These are phyloP conservation scores for Geodia barretti DNA, from an alignment of 37 sponge, comb jelly and placozoan species.

Conservation along the genomic window DNA sequence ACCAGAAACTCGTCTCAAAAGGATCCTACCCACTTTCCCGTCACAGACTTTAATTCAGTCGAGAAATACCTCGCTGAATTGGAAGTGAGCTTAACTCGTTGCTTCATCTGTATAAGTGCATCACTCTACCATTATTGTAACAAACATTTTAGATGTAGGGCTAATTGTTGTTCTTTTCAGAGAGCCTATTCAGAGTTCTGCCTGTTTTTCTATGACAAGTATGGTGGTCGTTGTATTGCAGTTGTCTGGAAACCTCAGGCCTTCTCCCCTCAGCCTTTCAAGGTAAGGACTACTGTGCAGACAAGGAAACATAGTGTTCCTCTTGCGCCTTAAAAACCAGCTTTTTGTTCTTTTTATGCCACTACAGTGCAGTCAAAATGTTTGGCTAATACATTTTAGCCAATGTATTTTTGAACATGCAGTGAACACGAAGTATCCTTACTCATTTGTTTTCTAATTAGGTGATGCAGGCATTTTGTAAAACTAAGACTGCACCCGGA, in stretches of 20 bases:
- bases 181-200: constrained; percentile 74
- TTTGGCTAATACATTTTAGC: not conserved
- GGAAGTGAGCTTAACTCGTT: constrained; percentile 41
- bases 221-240: constrained; percentile 81
- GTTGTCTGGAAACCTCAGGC: constrained; percentile 86
- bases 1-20: not conserved
- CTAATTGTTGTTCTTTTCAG: constrained; percentile 25
- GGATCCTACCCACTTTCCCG: constrained; percentile 59
- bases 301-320: not conserved
- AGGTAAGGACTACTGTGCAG: constrained; percentile 37
- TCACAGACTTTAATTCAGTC: constrained; percentile 85
- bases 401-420: not conserved
- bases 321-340: not conserved
- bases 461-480: constrained; percentile 49
- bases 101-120: not conserved
- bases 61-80: constrained; percentile 64
- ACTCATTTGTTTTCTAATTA: not conserved
- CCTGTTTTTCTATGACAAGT: constrained; percentile 90
- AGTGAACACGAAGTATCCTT: not conserved
- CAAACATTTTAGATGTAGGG: not conserved
- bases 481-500: not conserved
- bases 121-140: not conserved
- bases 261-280: constrained; percentile 60
- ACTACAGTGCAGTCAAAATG: not conserved
- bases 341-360: not conserved